Evolutionary conservation across 2,797 vertebrate genomes (phyloP).

Genomic region (Spinus pinus): DNA sequence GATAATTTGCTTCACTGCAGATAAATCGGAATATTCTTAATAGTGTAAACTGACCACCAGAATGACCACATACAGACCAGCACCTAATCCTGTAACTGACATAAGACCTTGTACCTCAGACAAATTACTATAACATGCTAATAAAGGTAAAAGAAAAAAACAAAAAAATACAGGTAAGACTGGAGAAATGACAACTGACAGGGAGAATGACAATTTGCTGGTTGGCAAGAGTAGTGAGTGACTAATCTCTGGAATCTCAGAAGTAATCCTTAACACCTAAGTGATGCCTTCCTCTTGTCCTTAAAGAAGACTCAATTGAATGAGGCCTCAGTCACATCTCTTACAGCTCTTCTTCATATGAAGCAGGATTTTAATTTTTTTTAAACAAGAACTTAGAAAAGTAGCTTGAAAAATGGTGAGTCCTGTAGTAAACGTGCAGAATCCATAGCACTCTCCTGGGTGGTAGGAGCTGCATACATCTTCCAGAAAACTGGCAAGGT

Average conservation of each 20-base stretch:
- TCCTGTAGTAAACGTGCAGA: background rate
- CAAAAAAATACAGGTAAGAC: background rate
- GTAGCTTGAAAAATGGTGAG: background rate
- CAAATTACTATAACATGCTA: background rate
- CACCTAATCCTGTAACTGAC: background rate
- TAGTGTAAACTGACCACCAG: background rate
- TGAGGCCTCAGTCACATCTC: background rate
- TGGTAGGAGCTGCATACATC: background rate
- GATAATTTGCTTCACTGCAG: background rate
- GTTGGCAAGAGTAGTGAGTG: background rate
- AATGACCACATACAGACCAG: background rate
- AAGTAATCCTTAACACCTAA: background rate
- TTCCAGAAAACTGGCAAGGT: background rate
- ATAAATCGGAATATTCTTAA: background rate
- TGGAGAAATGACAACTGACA: background rate
- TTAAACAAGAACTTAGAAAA: background rate
- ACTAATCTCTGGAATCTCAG: background rate
- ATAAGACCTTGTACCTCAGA: background rate
- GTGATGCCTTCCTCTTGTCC: background rate
- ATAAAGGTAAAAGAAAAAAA: background rate
- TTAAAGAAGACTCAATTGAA: background rate
- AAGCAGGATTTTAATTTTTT: background rate
- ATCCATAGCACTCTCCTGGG: rapidly evolving
- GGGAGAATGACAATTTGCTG: background rate
- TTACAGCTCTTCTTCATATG: background rate